Conservation (phyloP, 1,140 invertebrate species). For the Heliconius hermathena region DNA sequence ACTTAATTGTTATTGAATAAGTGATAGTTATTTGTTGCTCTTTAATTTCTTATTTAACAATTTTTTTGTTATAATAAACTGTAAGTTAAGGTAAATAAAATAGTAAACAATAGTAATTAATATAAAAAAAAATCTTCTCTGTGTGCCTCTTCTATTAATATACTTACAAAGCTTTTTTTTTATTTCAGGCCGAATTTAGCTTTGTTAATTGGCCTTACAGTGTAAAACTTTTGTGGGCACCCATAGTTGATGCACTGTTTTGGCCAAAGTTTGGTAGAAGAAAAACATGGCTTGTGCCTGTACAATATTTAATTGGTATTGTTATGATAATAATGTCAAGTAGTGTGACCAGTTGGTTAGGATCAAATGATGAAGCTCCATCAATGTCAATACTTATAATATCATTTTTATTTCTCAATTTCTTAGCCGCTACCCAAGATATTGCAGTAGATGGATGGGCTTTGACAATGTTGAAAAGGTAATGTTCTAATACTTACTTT, state of each 20-base stretch:
- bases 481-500: no score
- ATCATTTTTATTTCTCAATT: constrained; percentile 96
- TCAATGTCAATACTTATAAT: constrained; percentile 91
- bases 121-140: background rate
- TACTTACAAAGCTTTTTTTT: constrained; percentile 18
- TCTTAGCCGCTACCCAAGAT: constrained; percentile 99
- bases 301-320: constrained; percentile 92
- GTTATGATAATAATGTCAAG: constrained; percentile 93
- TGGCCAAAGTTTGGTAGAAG: constrained; percentile 91
- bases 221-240: constrained; percentile 98
- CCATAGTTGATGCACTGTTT: constrained; percentile 97
- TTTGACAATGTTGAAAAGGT: constrained; percentile 98
- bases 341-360: constrained; percentile 89
- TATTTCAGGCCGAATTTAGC: constrained; percentile 96
- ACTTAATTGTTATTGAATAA: no score
- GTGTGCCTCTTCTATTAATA: background rate
- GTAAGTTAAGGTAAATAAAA: no score
- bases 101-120: no score
- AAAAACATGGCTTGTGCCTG: constrained; percentile 98
- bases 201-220: constrained; percentile 99
- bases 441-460: constrained; percentile 99
- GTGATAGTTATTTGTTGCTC: no score
- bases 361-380: constrained; percentile 84
- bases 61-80: no score
- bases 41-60: no score